Percentiles rank a stretch among this genome's conserved stretches.
phyloP scores from a whole-genome alignment of 1,140 invertebrate species.

The Drosophila serrata region DNA sequence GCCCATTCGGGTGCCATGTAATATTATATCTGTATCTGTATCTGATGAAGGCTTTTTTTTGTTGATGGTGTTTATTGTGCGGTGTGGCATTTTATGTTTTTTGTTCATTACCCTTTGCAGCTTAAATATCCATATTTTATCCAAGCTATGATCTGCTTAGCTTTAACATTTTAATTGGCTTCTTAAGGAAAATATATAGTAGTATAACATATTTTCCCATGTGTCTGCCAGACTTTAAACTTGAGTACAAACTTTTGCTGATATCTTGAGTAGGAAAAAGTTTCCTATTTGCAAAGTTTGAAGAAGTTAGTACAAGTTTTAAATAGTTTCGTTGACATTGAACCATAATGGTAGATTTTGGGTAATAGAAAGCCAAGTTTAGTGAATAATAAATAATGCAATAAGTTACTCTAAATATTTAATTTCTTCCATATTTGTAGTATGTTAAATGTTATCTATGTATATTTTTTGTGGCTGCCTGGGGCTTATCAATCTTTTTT shows the following conservation, averaged over 20 bases:
- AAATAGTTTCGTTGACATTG: constrained; percentile 19
- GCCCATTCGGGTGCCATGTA: constrained; percentile 3
- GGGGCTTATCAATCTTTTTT: constrained; percentile 14
- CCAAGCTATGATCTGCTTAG: background rate
- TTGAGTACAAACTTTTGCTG: constrained; percentile 31
- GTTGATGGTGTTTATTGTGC: constrained; percentile 1
- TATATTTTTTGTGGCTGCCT: constrained; percentile 4
- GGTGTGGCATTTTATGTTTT: background rate
- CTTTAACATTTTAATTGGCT: constrained; percentile 28
- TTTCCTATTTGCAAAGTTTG: constrained; percentile 26
- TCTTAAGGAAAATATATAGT: constrained; percentile 7
- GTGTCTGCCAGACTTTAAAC: constrained; percentile 15
- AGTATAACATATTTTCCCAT: constrained; percentile 1
- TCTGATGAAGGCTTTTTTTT: constrained; percentile 16
- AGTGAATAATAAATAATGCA: background rate
- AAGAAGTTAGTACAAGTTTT: constrained; percentile 21
- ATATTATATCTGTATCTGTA: constrained; percentile 20
- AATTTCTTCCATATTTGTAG: background rate
- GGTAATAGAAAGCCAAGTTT: background rate
- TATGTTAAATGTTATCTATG: background rate
- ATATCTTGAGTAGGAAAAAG: constrained; percentile 19
- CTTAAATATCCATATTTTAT: background rate
- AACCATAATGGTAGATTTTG: constrained; percentile 3
- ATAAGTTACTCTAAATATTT: background rate
- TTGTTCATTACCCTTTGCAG: background rate